Percentiles rank a stretch among this genome's conserved stretches.
phyloP scores from a whole-genome alignment of 2,888 invertebrate genomes.

The Calameuta pallipes region DNA sequence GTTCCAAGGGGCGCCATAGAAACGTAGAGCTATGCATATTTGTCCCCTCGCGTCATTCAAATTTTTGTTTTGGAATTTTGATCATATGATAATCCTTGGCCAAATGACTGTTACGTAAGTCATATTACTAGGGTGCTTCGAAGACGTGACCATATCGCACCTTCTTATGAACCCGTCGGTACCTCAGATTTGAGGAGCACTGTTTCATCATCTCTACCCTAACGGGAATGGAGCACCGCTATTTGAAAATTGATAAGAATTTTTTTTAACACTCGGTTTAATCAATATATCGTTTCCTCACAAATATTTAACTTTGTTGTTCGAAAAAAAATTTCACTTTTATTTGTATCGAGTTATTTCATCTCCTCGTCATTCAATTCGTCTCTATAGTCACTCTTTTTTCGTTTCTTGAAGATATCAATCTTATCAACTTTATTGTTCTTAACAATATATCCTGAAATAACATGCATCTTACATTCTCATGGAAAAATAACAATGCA shows the following conservation, averaged over 20 bases:
- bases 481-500: too few relatives aligned
- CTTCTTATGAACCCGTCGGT: too few relatives aligned
- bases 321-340: not conserved
- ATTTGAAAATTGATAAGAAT: not conserved
- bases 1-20: slow-evolving; percentile 45
- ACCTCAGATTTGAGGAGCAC: not conserved
- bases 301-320: not conserved
- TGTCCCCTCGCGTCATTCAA: slow-evolving; percentile 29
- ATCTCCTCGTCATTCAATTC: too few relatives aligned
- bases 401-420: too few relatives aligned
- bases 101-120: slow-evolving; percentile 2
- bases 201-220: not conserved
- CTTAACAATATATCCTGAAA: too few relatives aligned
- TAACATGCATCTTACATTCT: too few relatives aligned
- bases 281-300: not conserved
- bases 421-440: too few relatives aligned
- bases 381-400: too few relatives aligned
- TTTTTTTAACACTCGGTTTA: not conserved
- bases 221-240: not conserved
- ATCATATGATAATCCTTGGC: slow-evolving; percentile 31
- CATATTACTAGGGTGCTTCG: not conserved
- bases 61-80: slow-evolving; percentile 43
- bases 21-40: slow-evolving; percentile 28
- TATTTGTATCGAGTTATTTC: not conserved
- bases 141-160: too few relatives aligned